Base-by-base conservation (phyloP, 53 echinoderm and acorn worm genomes). In the Holothuria scabra region DNA sequence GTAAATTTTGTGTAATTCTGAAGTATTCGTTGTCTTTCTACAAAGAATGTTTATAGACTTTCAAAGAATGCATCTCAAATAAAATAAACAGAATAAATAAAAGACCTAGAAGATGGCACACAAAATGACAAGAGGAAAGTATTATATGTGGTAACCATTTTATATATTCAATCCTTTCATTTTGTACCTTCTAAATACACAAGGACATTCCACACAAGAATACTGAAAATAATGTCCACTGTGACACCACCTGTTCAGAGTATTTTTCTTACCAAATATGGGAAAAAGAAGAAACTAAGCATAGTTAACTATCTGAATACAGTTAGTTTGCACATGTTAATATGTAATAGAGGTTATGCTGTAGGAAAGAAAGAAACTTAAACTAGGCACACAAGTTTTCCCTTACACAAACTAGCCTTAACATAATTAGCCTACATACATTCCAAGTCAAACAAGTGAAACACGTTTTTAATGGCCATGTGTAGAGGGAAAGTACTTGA, bases 101-200 rank as follows among this genome's bases (percentile, higher is more conserved):
- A 31, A n/a, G 28, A 65, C 28, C 2, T 2, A 23, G 20, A 28
- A 29, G 29, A 31, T 29, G 31, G 8, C 65, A 22, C 12, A 65
- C 22, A 65, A 29, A 61, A 61, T 20, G 23, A 69, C 38, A 41
- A 44, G 44, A 37, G 22, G 38, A 69, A 19, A 35, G 13, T n/a
- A 44, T 4, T 25, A 25, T 26, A n/a, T 44, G 72, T 72, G 72
- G 72, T 72, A 72, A 72, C 72, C 72, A 72, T 52, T 52, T 52
- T 52, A 79, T 79, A 79, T 79, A 79, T 79, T 79, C 79, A 79
- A 79, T 79, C 79, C 79, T 79, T 79, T 55, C 33, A 55, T 55
- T 79, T 79, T 55, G 52, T 55, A 44, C 79, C 33, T 75, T 57
- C 58, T 57, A 79, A 79, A 57, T 78, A 79, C 79, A 79, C 58